Evolutionary conservation across 2,888 invertebrate species (phyloP), one percentile per base, ranked within the genome.

Genomic region (Ochlodes sylvanus): DNA sequence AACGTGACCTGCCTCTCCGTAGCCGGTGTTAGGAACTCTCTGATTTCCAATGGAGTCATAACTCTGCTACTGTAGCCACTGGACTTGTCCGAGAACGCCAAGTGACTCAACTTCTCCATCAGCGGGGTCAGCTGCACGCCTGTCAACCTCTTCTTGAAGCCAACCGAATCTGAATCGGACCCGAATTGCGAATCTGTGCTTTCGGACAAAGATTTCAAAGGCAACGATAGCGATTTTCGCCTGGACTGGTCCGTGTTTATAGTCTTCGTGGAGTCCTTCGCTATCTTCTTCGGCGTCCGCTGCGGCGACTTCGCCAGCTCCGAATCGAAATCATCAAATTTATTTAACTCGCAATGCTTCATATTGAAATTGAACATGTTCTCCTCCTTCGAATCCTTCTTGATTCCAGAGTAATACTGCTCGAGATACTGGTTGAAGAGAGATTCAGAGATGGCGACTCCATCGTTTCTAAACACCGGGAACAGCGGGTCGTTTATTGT

Each of bases 401-500:
- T 90, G 74, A 95, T 89, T 67, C 94, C 91, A 1, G 94, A 92
- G 73, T 95, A 95, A 75, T 96, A 95, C 72, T 95, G 94, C 50
- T 95, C 94, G 63, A 96, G 87, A 76, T 96, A 95, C 75, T 96
- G 94, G 75, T 96, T 95, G 82, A 96, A 97, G 0, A 97, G 88
- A 7, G 95, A 95, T 72, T 95, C 95, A 0, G 97, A 97, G 68
- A 96, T 95, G 6, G 96, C 95, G 58, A 95, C 94, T 0, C 97
- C 97, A 73, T 97, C 96, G 69, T 94, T 94, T 78, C 96, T 95
- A 76, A 97, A 96, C 21, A 97, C 95, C 0, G 97, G 97, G 90
- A 95, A 96, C 70, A 94, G 94, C 1, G 97, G 97, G 85, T 97
- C 97, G 55, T 96, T 95, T 64, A 97, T 96, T 0, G 97, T 97